Conservation (phyloP, 2,797 vertebrate species). For the Dipus sagitta region DNA sequence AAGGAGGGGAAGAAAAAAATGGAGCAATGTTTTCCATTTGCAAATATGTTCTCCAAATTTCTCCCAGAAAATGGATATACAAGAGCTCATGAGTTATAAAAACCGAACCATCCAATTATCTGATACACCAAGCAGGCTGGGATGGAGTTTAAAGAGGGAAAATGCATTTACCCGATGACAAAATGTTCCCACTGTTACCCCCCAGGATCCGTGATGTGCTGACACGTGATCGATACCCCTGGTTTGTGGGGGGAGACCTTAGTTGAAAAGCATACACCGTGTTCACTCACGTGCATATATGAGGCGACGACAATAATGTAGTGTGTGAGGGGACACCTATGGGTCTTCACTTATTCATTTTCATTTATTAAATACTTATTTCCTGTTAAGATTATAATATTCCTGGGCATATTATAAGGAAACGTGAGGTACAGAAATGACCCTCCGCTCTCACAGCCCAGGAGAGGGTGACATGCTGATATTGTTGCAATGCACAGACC, state of each 20-base stretch:
- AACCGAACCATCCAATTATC: constrained; percentile 74
- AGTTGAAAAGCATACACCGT: not conserved
- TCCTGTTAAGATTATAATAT: not conserved
- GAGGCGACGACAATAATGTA: not conserved
- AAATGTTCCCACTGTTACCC: constrained; percentile 12
- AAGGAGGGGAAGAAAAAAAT: constrained; percentile 65
- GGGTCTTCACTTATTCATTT: not conserved
- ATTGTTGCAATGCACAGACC: not conserved
- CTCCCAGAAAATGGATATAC: constrained; percentile 79
- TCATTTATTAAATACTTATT: constrained; percentile 17
- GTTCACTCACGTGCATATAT: not conserved
- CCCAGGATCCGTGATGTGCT: not conserved
- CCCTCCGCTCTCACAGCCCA: not conserved
- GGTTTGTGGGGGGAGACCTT: not conserved
- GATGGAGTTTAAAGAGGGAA: constrained; percentile 51
- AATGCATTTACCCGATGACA: constrained; percentile 18
- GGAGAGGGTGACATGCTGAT: not conserved
- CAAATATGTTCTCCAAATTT: constrained; percentile 75
- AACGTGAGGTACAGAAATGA: not conserved
- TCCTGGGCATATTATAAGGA: not conserved
- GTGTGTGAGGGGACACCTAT: not conserved
- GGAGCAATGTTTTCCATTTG: constrained; percentile 79
- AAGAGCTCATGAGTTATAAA: constrained; percentile 67
- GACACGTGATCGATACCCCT: constrained; percentile 9
- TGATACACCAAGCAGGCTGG: constrained; percentile 70